phyloP scores from a whole-genome alignment of 1,140 invertebrate genomes.

The Aradophagus sp. region DNA sequence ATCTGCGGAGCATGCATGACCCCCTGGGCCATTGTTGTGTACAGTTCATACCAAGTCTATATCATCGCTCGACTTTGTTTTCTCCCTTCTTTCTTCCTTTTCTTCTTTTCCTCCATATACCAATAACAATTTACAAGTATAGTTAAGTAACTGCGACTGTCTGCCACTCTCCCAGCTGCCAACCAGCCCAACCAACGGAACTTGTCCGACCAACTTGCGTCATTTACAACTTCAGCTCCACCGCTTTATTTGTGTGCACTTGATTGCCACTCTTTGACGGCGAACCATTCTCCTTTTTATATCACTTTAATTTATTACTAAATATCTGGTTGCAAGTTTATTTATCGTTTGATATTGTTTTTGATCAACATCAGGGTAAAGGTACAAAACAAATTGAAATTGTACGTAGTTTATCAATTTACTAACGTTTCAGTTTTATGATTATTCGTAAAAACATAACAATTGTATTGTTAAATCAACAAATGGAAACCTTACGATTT shows the following conservation, averaged over 20 bases:
- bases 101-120: constrained; percentile 17
- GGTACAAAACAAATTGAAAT: no score
- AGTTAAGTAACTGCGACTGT: constrained; percentile 26
- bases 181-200: constrained; percentile 21
- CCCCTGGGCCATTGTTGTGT: constrained; percentile 48
- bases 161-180: constrained; percentile 28
- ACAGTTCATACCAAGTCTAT: constrained; percentile 23
- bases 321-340: no score
- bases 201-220: constrained; percentile 15
- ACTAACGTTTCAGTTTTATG: no score
- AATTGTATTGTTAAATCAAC: no score
- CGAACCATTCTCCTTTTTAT: constrained; percentile 4
- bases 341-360: background rate
- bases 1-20: constrained; percentile 47
- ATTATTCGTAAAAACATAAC: no score
- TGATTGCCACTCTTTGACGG: constrained; percentile 23
- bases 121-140: constrained; percentile 36
- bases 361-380: no score
- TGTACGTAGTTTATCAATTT: no score
- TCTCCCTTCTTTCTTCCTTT: constrained; percentile 22
- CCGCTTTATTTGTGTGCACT: constrained; percentile 17
- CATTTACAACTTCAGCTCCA: constrained; percentile 28
- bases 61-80: constrained; percentile 28
- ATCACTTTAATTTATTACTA: no score
- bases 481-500: no score